A percentile compares a stretch with the other conserved stretches of the same genome.
Conservation (phyloP, 2,888 invertebrate genomes). For the Iphiclides podalirius region DNA sequence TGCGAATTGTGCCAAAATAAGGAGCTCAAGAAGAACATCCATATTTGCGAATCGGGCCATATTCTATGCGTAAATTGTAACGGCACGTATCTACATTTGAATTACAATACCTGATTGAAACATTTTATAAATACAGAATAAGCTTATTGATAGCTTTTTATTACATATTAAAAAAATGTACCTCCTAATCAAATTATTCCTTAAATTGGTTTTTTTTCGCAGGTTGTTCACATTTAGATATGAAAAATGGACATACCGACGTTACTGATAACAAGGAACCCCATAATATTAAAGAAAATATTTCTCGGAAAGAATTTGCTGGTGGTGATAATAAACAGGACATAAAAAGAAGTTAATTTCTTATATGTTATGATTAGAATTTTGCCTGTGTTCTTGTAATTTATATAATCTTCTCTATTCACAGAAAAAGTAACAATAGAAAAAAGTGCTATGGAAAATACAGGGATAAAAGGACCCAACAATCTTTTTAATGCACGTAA, state of each 20-base stretch:
- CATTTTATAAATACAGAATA: too few species aligned
- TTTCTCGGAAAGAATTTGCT: slow-evolving; percentile 5
- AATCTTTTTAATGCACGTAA: too few species aligned
- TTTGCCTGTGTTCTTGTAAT: background rate
- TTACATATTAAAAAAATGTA: too few species aligned
- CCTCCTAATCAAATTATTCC: too few species aligned
- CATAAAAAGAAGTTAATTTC: slow-evolving; percentile 1
- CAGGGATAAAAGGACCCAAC: background rate
- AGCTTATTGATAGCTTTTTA: too few species aligned
- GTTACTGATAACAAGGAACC: background rate
- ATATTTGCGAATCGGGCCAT: slow-evolving; percentile 31
- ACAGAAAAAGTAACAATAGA: background rate
- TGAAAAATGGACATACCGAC: background rate
- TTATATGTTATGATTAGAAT: background rate
- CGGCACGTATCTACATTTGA: slow-evolving; percentile 20
- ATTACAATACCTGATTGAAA: background rate
- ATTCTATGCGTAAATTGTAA: slow-evolving; percentile 29
- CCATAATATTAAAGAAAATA: background rate
- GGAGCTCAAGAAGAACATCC: slow-evolving; percentile 21
- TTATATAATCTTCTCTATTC: background rate
- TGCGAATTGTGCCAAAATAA: slow-evolving; percentile 28
- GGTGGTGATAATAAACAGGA: slow-evolving; percentile 14
- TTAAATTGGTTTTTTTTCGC: too few species aligned
- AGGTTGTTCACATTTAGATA: background rate
- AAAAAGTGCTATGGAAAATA: background rate